Percentiles rank a stretch among this genome's conserved stretches.
Evolutionary conservation across 1,140 invertebrate genomes (phyloP).

Genomic region (Andrena cerasifolii): DNA sequence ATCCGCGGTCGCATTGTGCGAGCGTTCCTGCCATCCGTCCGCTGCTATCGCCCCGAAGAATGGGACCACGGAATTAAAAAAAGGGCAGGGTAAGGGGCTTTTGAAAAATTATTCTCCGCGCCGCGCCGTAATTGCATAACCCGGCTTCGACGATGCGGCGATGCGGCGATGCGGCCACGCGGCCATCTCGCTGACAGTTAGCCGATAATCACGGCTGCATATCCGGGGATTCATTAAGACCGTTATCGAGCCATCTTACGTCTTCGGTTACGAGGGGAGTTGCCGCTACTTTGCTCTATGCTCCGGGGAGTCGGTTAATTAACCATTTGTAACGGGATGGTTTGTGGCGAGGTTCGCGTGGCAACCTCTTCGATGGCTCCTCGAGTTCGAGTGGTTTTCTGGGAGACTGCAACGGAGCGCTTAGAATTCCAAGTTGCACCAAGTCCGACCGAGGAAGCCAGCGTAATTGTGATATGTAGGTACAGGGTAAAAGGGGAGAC

Average conservation of each 20-base stretch:
- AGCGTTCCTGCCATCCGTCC: background rate
- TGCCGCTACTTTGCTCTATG: constrained; percentile 22
- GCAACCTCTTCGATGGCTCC: too few species aligned
- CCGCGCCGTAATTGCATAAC: constrained; percentile 57
- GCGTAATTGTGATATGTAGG: too few species aligned
- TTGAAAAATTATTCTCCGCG: constrained; percentile 63
- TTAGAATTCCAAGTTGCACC: too few species aligned
- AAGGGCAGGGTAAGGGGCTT: constrained; percentile 30
- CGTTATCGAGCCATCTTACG: constrained; percentile 47
- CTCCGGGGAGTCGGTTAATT: constrained; percentile 14
- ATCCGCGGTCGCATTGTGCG: background rate
- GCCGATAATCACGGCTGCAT: constrained; percentile 58
- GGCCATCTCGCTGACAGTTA: constrained; percentile 46
- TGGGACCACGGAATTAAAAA: constrained; percentile 46
- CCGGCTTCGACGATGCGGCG: constrained; percentile 28
- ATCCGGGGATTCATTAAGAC: constrained; percentile 60
- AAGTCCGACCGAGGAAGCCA: too few species aligned
- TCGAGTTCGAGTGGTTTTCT: too few species aligned
- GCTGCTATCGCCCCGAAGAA: constrained; percentile 20
- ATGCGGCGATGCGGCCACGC: too few species aligned
- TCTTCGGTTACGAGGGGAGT: constrained; percentile 50
- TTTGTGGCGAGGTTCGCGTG: background rate
- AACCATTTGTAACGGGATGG: constrained; percentile 20
- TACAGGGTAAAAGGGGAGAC: too few species aligned
- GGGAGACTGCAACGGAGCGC: too few species aligned